Base-by-base conservation (phyloP, 2,888 invertebrate species). In the Eudemis profundana region DNA sequence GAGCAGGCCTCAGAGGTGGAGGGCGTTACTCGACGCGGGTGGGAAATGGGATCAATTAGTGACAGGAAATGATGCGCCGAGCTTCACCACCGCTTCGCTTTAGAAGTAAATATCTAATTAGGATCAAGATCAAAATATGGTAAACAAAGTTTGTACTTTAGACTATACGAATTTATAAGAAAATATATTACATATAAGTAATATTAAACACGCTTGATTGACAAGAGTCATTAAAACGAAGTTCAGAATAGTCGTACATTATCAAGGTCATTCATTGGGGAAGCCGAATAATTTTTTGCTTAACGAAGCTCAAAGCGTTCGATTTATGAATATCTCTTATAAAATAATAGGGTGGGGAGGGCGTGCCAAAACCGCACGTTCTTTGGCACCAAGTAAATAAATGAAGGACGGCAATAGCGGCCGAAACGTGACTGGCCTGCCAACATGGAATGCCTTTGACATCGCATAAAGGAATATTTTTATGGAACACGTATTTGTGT, bases 1-100 rank as follows among this genome's bases (percentile, higher is more conserved):
- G 84, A 91, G 83, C 71, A 80, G 69, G 70, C 73, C 83, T 86
- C 89, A 92, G 92, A 88, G 93, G 91, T 92, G 93, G 86, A 92
- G 92, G 93, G 93, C 90, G 87, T 87, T 81, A 78, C 89, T 86
- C 82, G 83, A 84, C 83, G 78, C 76, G 81, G 89, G 83, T 80
- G 85, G 86, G 92, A 91, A 86, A 83, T 83, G 79, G 89, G 81
- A 83, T 75, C 61, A 76, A 82, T 64, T 64, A 51, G 77, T 69
- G 78, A 75, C 73, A 78, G 81, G 81, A 82, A 80, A 79, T 76
- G 62, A 70, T 78, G 72, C 71, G 78, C 82, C 81, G 81, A 85
- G 86, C 74, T 78, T 66, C 79, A 79, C 90, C 90, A 92, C 90
- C 92, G 91, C 91, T 84, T 91, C 92, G 82, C 91, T 90, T 78